Evolutionary conservation across 2,113 vertebrate species (phyloP).

Genomic region (Catharus bicknelli): DNA sequence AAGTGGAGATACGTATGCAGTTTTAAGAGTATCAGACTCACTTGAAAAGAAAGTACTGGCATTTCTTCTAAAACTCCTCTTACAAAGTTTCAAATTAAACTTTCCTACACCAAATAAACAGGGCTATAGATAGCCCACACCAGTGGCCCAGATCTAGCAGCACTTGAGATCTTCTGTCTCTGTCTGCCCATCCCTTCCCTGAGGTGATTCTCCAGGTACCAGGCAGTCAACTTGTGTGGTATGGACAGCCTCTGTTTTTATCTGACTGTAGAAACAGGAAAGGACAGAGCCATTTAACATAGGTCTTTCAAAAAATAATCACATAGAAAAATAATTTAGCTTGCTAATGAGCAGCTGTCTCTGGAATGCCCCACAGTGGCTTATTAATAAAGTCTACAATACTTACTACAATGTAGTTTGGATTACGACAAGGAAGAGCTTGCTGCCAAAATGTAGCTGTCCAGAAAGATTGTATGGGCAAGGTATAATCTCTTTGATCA

Average conservation of each 20-base stretch:
- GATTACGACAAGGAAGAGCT: neutral
- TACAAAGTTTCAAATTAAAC: neutral
- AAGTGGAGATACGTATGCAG: neutral
- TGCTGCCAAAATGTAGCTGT: neutral
- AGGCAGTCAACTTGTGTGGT: neutral
- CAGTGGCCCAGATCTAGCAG: neutral
- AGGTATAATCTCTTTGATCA: neutral
- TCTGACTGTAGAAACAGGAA: neutral
- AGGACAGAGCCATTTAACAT: neutral
- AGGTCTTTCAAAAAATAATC: neutral
- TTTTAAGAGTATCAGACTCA: neutral
- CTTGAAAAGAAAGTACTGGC: neutral
- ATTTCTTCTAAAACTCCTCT: neutral
- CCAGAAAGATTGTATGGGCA: neutral
- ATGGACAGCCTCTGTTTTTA: neutral
- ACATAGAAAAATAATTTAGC: neutral
- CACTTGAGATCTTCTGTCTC: neutral
- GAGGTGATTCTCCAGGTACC: accelerated
- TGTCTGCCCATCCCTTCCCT: neutral
- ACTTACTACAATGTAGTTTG: neutral
- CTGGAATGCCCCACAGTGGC: neutral
- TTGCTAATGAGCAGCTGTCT: slow-evolving; percentile 9
- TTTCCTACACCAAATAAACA: neutral
- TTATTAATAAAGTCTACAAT: neutral
- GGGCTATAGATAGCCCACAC: neutral